A percentile compares a stretch with the other conserved stretches of the same genome.
Conservation (phyloP, 2,797 vertebrate species). For the Pseudomugil tenellus region DNA sequence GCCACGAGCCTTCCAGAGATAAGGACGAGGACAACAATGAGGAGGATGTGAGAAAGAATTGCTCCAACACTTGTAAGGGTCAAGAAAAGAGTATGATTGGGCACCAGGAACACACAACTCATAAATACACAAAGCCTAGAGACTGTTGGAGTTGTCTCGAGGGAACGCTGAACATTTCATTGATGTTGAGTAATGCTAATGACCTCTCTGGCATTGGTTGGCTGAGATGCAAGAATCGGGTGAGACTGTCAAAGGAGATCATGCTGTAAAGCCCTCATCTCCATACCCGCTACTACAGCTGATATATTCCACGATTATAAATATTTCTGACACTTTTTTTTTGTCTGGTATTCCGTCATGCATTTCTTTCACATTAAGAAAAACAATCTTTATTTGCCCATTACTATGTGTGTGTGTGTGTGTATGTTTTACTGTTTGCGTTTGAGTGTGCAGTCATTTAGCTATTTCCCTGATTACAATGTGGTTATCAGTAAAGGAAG, state of each 20-base stretch:
- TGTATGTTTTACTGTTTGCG: not conserved
- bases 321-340: slow-evolving; percentile 22
- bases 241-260: slow-evolving; percentile 62
- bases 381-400: not conserved
- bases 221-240: slow-evolving; percentile 27
- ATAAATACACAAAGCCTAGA: slow-evolving; percentile 7
- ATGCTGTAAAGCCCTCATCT: slow-evolving; percentile 15
- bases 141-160: slow-evolving; percentile 34
- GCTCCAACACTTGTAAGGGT: slow-evolving; percentile 21
- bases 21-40: slow-evolving; percentile 46
- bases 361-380: not conserved
- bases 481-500: slow-evolving; percentile 72
- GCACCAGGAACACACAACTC: slow-evolving; percentile 32
- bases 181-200: slow-evolving; percentile 75
- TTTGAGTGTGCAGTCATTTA: slow-evolving; percentile 33
- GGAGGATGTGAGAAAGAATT: slow-evolving; percentile 39
- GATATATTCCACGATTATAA: slow-evolving; percentile 8
- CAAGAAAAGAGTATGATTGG: not conserved
- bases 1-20: slow-evolving; percentile 45
- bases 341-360: not conserved
- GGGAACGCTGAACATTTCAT: slow-evolving; percentile 39
- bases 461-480: slow-evolving; percentile 63
- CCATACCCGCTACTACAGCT: slow-evolving; percentile 29
- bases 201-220: slow-evolving; percentile 34
- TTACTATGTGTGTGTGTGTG: not conserved